A percentile compares a stretch with the other conserved stretches of the same genome.
Conservation (phyloP, 2,888 invertebrate genomes). For the Lycocerus yunnanus region DNA sequence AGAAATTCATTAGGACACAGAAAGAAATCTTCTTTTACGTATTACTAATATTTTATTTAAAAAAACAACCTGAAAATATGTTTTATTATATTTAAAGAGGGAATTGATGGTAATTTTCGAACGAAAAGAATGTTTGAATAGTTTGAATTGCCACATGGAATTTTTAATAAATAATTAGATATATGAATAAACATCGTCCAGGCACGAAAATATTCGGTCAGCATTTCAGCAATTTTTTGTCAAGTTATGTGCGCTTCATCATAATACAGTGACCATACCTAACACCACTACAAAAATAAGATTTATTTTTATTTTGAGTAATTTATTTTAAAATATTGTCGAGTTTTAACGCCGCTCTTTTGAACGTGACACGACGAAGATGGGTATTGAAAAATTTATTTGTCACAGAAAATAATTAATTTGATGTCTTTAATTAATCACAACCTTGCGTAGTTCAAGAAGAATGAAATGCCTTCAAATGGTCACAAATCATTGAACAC, state of each 20-base stretch:
- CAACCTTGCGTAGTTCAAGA: not conserved
- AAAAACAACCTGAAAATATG: too few relatives aligned
- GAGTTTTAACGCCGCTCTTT: too few relatives aligned
- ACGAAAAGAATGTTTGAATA: not conserved
- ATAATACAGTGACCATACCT: not conserved
- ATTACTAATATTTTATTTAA: too few relatives aligned
- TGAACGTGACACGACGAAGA: too few relatives aligned
- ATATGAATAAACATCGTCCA: not conserved
- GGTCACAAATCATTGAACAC: conserved; percentile 2
- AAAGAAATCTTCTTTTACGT: too few relatives aligned
- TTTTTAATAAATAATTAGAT: not conserved
- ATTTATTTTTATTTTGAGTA: too few relatives aligned
- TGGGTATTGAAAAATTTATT: not conserved
- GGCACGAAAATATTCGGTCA: not conserved
- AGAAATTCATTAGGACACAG: too few relatives aligned
- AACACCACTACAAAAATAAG: not conserved
- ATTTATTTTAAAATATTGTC: too few relatives aligned
- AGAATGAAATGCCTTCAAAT: not conserved
- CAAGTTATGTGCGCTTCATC: not conserved
- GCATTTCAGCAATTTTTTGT: not conserved
- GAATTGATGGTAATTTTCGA: too few relatives aligned
- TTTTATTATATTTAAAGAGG: too few relatives aligned
- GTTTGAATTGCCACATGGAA: not conserved
- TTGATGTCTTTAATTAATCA: too few relatives aligned
- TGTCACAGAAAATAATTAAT: not conserved